Evolutionary conservation across 2,888 invertebrate species (phyloP).

Genomic region (Melanotus villosus): DNA sequence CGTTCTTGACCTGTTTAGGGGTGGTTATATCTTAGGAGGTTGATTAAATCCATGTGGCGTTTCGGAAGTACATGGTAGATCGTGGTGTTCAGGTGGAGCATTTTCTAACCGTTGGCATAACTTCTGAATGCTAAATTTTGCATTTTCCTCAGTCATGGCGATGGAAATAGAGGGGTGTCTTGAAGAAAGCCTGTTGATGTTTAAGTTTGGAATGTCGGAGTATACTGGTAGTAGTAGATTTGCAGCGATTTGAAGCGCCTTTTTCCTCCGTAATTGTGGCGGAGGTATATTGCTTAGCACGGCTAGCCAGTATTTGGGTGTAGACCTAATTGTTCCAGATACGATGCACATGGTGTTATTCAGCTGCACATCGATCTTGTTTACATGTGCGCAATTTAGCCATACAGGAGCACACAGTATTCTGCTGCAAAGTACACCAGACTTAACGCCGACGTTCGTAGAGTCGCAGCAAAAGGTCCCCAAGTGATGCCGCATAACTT

Average conservation of each 20-base stretch:
- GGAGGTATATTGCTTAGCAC: background rate
- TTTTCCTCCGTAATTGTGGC: background rate
- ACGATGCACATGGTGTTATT: constrained; percentile 34
- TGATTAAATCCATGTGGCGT: too few relatives aligned
- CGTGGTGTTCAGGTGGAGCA: too few relatives aligned
- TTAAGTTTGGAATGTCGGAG: background rate
- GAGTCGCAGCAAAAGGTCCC: constrained; percentile 9
- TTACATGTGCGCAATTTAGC: constrained; percentile 44
- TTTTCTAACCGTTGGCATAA: too few relatives aligned
- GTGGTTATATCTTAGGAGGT: too few relatives aligned
- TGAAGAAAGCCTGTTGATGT: too few relatives aligned
- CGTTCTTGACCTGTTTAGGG: too few relatives aligned
- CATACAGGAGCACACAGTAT: constrained; percentile 47
- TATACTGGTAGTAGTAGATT: background rate
- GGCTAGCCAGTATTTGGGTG: background rate
- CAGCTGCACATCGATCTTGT: constrained; percentile 42
- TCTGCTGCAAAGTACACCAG: constrained; percentile 40
- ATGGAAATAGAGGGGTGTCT: too few relatives aligned
- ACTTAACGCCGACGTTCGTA: constrained; percentile 27
- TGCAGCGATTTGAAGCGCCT: background rate
- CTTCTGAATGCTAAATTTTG: too few relatives aligned
- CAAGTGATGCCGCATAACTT: too few relatives aligned
- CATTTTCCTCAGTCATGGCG: too few relatives aligned
- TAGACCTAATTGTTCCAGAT: too few relatives aligned
- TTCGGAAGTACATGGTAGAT: too few relatives aligned